Conservation (phyloP, 2,113 vertebrate species). For the Steatornis caripensis region DNA sequence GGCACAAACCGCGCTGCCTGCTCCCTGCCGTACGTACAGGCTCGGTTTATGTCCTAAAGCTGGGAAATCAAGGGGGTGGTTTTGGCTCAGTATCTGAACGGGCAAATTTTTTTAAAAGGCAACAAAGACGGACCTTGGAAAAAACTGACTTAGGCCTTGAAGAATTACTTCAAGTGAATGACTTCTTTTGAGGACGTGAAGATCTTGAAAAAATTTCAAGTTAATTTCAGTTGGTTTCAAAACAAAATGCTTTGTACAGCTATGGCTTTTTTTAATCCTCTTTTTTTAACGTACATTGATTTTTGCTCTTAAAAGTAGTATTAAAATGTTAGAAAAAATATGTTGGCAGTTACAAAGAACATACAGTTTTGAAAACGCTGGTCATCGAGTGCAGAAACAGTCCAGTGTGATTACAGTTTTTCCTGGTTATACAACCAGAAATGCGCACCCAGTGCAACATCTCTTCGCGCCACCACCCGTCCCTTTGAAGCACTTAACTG, state of each 20-base stretch:
- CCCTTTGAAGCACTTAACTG: not conserved
- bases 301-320: not conserved
- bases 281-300: not conserved
- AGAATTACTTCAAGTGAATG: not conserved
- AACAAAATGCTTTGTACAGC: not conserved
- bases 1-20: not conserved
- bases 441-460: not conserved
- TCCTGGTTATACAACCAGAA: not conserved
- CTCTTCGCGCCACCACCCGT: not conserved
- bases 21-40: not conserved
- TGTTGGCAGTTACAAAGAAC: not conserved
- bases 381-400: not conserved
- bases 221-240: not conserved
- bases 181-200: not conserved
- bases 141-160: not conserved
- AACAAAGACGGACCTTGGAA: not conserved
- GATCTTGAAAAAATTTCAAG: not conserved
- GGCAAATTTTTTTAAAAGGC: not conserved
- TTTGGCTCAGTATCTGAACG: not conserved
- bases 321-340: not conserved
- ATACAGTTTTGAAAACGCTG: not conserved
- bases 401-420: not conserved
- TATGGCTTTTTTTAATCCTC: not conserved
- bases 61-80: not conserved
- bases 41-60: not conserved